A percentile compares a stretch with the other conserved stretches of the same genome.
Conservation (phyloP, 2,888 invertebrate genomes). For the Cistogaster globosa region DNA sequence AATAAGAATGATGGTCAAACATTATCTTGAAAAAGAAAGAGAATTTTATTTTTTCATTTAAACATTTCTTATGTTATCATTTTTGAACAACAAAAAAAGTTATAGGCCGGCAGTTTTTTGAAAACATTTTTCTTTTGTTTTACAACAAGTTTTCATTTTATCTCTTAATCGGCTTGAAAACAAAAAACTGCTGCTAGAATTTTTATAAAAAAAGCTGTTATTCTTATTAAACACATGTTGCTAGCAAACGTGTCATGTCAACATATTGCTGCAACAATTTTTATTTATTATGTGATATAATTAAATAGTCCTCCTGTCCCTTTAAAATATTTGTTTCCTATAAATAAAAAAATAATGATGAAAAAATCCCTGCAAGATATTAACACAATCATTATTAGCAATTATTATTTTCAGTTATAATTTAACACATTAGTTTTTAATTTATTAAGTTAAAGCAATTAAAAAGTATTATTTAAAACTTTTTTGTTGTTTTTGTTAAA, state of each 20-base stretch:
- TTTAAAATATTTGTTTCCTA: conserved; percentile 46
- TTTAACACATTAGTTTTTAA: background rate
- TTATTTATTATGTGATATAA: conserved; percentile 70
- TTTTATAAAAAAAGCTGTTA: conserved; percentile 34
- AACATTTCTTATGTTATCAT: background rate
- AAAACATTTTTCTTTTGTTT: background rate
- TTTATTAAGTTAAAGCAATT: background rate
- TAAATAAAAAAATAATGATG: conserved; percentile 40
- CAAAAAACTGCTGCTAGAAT: conserved; percentile 30
- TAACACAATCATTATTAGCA: conserved; percentile 10
- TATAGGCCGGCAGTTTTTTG: conserved; percentile 6
- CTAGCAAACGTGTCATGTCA: conserved; percentile 16
- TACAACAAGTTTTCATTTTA: conserved; percentile 8
- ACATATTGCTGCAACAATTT: conserved; percentile 57
- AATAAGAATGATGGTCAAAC: background rate
- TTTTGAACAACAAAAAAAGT: background rate
- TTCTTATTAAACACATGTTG: conserved; percentile 36
- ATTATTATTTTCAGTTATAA: conserved; percentile 1
- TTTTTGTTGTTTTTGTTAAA: conserved; percentile 2
- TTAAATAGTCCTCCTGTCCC: conserved; percentile 40
- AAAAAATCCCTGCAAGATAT: conserved; percentile 4
- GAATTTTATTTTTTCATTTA: background rate
- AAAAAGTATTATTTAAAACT: background rate
- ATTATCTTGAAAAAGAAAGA: background rate
- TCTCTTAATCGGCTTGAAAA: conserved; percentile 1